phyloP scores from a whole-genome alignment of 2,797 vertebrate genomes.

The Gambelia wislizenii region DNA sequence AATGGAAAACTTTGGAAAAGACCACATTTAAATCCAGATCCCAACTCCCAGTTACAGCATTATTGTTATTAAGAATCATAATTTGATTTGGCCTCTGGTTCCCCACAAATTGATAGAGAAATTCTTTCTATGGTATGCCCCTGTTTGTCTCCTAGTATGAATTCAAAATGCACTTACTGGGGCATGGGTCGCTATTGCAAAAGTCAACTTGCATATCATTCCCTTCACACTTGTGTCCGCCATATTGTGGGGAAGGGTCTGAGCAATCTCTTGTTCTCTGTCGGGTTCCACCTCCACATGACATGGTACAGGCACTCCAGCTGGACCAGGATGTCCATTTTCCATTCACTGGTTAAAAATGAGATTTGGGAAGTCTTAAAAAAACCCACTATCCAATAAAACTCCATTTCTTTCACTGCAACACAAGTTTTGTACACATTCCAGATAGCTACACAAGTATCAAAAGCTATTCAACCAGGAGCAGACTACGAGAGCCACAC shows the following conservation, averaged over 20 bases:
- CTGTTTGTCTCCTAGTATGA: constrained; percentile 25
- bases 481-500: not conserved
- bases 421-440: not conserved
- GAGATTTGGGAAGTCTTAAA: not conserved
- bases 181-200: constrained; percentile 94
- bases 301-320: constrained; percentile 92
- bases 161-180: constrained; percentile 82
- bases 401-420: rapidly evolving
- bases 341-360: constrained; percentile 88
- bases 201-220: constrained; percentile 90
- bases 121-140: rapidly evolving
- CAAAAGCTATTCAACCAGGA: not conserved
- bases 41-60: not conserved
- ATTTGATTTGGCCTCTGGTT: not conserved
- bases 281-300: constrained; percentile 92
- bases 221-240: constrained; percentile 91
- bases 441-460: not conserved
- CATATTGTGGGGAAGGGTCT: constrained; percentile 86
- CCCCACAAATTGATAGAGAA: too few relatives aligned
- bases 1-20: not conserved
- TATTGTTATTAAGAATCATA: not conserved
- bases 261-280: constrained; percentile 91
- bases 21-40: not conserved
- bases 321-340: constrained; percentile 92
- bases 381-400: not conserved